Conservation (phyloP, 2,888 invertebrate genomes). For the Callyntrura sp. region DNA sequence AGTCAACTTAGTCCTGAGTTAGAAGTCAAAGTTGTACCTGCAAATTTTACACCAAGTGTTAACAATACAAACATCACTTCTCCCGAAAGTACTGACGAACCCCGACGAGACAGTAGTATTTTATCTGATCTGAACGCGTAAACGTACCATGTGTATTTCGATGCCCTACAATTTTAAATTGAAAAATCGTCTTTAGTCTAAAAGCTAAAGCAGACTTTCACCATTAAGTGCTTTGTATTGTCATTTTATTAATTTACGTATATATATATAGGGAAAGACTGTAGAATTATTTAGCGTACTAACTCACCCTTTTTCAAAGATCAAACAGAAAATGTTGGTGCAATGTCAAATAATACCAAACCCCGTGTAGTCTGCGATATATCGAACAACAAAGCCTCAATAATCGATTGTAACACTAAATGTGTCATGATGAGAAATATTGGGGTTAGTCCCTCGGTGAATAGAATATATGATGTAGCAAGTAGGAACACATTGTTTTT, state of each 20-base stretch:
- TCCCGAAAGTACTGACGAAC: conserved; percentile 2
- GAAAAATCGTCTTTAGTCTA: too few relatives aligned
- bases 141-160: background rate
- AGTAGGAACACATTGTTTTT: too few relatives aligned
- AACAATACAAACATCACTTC: background rate
- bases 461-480: too few relatives aligned
- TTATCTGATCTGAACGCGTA: conserved; percentile 61
- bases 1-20: conserved; percentile 24
- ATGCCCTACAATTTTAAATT: background rate
- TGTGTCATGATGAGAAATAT: too few relatives aligned
- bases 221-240: background rate
- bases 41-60: background rate
- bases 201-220: background rate
- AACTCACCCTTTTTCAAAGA: too few relatives aligned
- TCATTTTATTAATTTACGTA: background rate
- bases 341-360: too few relatives aligned
- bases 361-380: too few relatives aligned
- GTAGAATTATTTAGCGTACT: background rate
- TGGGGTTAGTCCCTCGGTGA: too few relatives aligned
- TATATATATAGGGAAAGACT: background rate
- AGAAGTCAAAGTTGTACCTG: conserved; percentile 73
- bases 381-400: too few relatives aligned
- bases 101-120: conserved; percentile 56
- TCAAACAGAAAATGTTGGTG: too few relatives aligned
- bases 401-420: too few relatives aligned